Evolutionary conservation across 2,888 invertebrate genomes (phyloP), one percentile per base, ranked within the genome.

Genomic region (Agrotis puta): DNA sequence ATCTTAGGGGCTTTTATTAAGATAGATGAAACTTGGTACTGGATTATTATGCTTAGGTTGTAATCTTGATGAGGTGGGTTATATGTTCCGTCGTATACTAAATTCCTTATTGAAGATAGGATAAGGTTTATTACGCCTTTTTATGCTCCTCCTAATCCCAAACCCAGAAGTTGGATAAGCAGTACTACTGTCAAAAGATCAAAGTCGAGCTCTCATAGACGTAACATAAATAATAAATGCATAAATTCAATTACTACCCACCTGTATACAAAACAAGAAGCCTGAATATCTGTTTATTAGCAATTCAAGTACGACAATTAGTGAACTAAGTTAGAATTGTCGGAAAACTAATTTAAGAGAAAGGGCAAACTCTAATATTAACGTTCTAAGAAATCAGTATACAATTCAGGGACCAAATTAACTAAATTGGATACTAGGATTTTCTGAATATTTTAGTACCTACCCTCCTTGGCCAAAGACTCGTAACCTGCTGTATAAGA

Each of bases 401-500:
- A 83, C 85, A 74, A 86, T 80, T 80, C 85, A 77, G 63, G 65
- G 74, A 64, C 63, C 51, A 79, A 81, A 86, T 86, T 86, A 85
- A 84, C 82, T 72, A 72, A 84, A 86, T 85, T 82, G 81, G 71
- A 78, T 78, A 72, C 69, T 74, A 81, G 70, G 69, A 75, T 81
- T 83, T 75, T 83, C 71, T 71, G 74, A 83, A 85, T 77, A 65
- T 81, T 81, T 81, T 74, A 74, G 75, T 80, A 51, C 14, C 48
- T 56, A 70, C 59, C 72, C 74, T 56, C 65, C 71, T 66, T 74
- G 64, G 47, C 56, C 33, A 59, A 53, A 67, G 18, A 63, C 24
- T 74, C 67, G 70, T 77, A 80, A 81, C 83, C 88, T 89, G 87
- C 81, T 84, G 81, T 83, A 84, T 86, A 88, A 87, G 91, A 93